phyloP scores from a whole-genome alignment of 2,113 vertebrate genomes.

The Sylvilagus bachmani region DNA sequence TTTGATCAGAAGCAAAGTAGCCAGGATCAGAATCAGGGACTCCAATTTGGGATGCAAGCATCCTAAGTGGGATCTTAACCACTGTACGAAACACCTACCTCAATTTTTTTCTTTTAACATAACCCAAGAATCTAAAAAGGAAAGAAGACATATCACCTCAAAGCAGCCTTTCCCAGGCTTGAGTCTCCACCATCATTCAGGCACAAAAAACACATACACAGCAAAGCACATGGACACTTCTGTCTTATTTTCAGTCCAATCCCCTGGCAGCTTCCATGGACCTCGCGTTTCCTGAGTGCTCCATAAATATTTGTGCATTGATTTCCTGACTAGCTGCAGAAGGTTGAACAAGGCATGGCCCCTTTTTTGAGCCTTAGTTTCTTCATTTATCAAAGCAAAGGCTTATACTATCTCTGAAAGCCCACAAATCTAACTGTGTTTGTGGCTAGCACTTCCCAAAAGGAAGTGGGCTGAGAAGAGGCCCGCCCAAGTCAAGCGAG shows the following conservation, averaged over 20 bases:
- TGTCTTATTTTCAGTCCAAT: constrained; percentile 29
- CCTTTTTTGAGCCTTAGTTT: constrained; percentile 37
- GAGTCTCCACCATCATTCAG: not conserved
- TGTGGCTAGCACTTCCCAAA: constrained; percentile 25
- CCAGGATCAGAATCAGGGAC: no score
- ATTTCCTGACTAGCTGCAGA: constrained; percentile 25
- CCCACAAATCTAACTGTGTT: not conserved
- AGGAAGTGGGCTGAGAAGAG: not conserved
- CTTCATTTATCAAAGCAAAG: constrained; percentile 22
- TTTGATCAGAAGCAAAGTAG: no score
- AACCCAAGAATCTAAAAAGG: constrained; percentile 11
- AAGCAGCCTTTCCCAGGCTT: not conserved
- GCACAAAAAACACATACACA: not conserved
- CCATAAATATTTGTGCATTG: constrained; percentile 13
- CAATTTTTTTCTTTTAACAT: not conserved
- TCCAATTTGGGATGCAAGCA: no score
- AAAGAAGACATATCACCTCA: not conserved
- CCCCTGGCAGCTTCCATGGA: not conserved
- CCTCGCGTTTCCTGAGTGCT: not conserved
- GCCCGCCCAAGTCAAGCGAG: not conserved
- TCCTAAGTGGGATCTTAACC: no score
- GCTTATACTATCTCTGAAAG: not conserved
- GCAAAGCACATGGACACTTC: not conserved
- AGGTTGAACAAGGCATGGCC: not conserved
- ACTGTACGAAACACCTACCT: no score